Evolutionary conservation across 2,113 vertebrate species (phyloP).

Genomic region (Smithornis capensis): DNA sequence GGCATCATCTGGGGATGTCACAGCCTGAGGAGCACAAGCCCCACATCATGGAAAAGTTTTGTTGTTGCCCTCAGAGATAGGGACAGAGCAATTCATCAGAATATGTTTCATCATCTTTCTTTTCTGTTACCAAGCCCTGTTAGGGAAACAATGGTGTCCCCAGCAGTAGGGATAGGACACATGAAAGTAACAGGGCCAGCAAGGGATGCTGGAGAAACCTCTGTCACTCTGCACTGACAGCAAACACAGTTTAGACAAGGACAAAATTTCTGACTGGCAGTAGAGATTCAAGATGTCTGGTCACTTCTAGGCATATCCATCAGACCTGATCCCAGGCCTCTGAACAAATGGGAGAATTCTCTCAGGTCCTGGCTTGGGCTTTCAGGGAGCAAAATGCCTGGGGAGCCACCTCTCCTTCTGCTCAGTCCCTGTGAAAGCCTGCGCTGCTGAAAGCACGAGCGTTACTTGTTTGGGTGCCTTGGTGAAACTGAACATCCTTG

Average conservation of each 20-base stretch:
- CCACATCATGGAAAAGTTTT: neutral
- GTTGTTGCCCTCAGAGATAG: neutral
- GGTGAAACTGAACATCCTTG: neutral
- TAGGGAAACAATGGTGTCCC: neutral
- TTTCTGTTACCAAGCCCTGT: neutral
- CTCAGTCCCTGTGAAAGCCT: neutral
- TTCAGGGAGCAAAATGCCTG: neutral
- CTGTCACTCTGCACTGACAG: neutral
- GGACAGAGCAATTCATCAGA: constrained; percentile 49
- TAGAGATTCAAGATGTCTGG: neutral
- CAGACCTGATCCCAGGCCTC: neutral
- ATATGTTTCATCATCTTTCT: neutral
- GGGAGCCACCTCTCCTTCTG: neutral
- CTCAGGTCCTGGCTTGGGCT: neutral
- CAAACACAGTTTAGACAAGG: neutral
- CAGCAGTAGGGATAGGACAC: neutral
- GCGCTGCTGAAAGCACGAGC: neutral
- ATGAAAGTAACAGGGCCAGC: neutral
- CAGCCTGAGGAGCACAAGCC: constrained; percentile 18
- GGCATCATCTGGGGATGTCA: constrained; percentile 1
- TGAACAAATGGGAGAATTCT: neutral
- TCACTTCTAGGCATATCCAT: neutral
- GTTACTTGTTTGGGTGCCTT: neutral
- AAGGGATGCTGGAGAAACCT: neutral
- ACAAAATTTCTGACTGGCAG: neutral